Conservation (phyloP, 2,797 vertebrate species). For the Chanos chanos region DNA sequence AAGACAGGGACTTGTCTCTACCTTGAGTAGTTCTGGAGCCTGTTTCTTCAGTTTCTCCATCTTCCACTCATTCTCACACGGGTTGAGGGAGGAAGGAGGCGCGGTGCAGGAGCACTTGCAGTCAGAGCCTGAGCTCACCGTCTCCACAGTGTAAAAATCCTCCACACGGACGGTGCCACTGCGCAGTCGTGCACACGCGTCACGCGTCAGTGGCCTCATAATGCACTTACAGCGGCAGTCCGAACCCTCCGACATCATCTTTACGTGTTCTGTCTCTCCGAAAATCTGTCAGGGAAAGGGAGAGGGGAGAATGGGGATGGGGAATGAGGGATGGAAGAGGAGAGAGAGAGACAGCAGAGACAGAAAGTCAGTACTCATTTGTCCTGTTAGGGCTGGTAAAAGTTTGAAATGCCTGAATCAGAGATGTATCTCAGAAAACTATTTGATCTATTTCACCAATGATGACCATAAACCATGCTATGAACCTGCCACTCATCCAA, state of each 20-base stretch:
- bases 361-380: too few relatives aligned
- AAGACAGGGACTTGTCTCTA: constrained; percentile 44
- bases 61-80: constrained; percentile 96
- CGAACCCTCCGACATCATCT: constrained; percentile 92
- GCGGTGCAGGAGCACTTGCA: constrained; percentile 95
- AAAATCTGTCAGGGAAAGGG: constrained; percentile 71
- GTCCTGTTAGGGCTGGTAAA: too few relatives aligned
- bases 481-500: too few relatives aligned
- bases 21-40: constrained; percentile 91
- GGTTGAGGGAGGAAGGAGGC: constrained; percentile 92
- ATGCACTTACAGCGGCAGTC: constrained; percentile 98
- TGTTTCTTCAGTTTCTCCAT: constrained; percentile 97
- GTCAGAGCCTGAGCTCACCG: constrained; percentile 89
- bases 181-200: constrained; percentile 83
- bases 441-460: too few relatives aligned
- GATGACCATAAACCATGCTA: too few relatives aligned
- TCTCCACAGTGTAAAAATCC: constrained; percentile 97
- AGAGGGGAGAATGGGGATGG: background rate
- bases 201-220: constrained; percentile 89
- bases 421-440: too few relatives aligned
- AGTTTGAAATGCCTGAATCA: too few relatives aligned
- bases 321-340: background rate
- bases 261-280: constrained; percentile 85
- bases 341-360: background rate
- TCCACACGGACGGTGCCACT: constrained; percentile 79